Base-by-base conservation (phyloP, 2,888 invertebrate species). In the Nymphalis c-album region DNA sequence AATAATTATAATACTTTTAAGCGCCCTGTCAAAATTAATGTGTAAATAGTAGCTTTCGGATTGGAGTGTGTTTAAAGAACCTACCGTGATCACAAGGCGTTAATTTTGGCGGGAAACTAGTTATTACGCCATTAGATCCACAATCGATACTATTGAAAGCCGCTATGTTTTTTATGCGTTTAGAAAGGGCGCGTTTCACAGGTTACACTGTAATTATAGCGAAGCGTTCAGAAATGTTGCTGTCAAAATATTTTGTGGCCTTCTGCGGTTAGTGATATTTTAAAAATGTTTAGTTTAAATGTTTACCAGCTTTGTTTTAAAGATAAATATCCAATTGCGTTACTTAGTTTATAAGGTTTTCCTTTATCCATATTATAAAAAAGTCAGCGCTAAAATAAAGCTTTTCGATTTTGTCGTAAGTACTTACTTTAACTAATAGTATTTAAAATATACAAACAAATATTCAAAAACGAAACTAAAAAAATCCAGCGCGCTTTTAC, bases 1-100 rank as follows among this genome's bases (percentile, higher is more conserved):
- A 85, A 87, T 90, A 90, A 91, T 91, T 88, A 90, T 84, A 87
- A 81, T 82, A 84, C 80, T 85, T 83, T 82, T 88, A 90, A 89
- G 86, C 85, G 87, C 87, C 80, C 89, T 90, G 91, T 91, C 91
- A 90, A 82, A 90, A 73, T 79, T 92, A 91, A 92, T 91, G 90
- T 85, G 86, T 90, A 91, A 91, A 92, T 92, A 89, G 89, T 86
- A 88, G 90, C 84, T 82, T 86, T 83, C 74, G 77, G 74, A 69
- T 73, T 73, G 74, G 78, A 78, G 81, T 81, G 83, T 81, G 82
- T 83, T n/a, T 80, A 74, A 81, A 79, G 84, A 81, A 80, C 81
- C 80, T 80, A 80, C 82, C 77, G 75, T 74, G 83, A 80, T 78
- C 78, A 78, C 76, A 80, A 87, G 90, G 90, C 88, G 90, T 89